Evolutionary conservation across 2,888 invertebrate genomes (phyloP).

Genomic region (Sarcophaga caerulescens): DNA sequence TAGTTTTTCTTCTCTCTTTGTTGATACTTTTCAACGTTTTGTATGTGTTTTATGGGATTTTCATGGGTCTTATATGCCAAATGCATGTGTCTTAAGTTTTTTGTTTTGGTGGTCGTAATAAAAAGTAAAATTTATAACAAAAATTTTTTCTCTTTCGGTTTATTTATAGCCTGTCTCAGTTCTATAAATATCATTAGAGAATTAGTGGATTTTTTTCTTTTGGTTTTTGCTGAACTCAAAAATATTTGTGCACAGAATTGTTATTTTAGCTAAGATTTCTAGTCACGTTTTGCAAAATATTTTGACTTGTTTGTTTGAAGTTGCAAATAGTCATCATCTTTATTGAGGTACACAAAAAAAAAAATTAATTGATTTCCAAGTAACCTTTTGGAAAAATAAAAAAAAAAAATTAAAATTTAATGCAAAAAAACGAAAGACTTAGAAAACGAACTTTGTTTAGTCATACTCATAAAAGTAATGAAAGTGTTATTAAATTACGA

Average conservation of each 20-base stretch:
- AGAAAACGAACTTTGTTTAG: slow-evolving; percentile 48
- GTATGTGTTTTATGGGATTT: slow-evolving; percentile 5
- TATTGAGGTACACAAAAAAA: slow-evolving; percentile 17
- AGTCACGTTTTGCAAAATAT: slow-evolving; percentile 62
- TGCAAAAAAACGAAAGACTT: slow-evolving; percentile 64
- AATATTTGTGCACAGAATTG: neutral
- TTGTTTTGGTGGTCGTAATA: slow-evolving; percentile 29
- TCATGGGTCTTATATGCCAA: neutral
- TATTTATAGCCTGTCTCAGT: neutral
- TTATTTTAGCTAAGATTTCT: slow-evolving; percentile 28
- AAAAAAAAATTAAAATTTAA: neutral
- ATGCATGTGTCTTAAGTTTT: slow-evolving; percentile 62
- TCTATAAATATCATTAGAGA: slow-evolving; percentile 31
- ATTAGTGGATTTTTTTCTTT: neutral
- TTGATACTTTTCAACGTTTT: neutral
- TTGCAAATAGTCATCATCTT: slow-evolving; percentile 41
- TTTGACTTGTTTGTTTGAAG: slow-evolving; percentile 38
- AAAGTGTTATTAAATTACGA: too few species aligned
- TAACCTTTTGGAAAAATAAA: slow-evolving; percentile 39
- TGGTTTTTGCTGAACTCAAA: neutral
- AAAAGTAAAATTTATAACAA: slow-evolving; percentile 25
- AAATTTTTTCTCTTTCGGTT: slow-evolving; percentile 1
- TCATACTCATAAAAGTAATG: neutral
- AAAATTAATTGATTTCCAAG: slow-evolving; percentile 31
- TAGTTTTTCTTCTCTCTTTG: too few species aligned